Conservation (phyloP, 1,140 invertebrate genomes). For the Dendroctonus valens region DNA sequence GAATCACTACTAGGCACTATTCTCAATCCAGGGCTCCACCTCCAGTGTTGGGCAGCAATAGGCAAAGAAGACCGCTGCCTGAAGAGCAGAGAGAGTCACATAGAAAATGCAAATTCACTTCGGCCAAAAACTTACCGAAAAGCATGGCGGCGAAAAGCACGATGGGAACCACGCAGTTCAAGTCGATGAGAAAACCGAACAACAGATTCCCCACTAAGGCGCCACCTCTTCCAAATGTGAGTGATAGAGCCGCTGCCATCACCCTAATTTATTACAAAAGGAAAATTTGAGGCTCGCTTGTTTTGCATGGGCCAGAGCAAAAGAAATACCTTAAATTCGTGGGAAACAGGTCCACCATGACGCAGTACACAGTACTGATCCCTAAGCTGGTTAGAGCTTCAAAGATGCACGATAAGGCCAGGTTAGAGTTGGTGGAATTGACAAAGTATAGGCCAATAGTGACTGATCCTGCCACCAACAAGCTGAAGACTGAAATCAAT, state of each 20-base stretch:
- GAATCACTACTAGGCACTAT: no score
- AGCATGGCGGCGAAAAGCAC: conserved; percentile 66
- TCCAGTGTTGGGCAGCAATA: conserved; percentile 66
- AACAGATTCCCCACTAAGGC: conserved; percentile 67
- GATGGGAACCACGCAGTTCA: conserved; percentile 69
- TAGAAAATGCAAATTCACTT: conserved; percentile 1
- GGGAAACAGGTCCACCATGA: conserved; percentile 74
- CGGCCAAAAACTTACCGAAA: conserved; percentile 57
- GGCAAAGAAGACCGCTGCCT: conserved; percentile 66
- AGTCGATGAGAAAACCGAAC: conserved; percentile 70
- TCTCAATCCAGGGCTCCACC: conserved; percentile 62
- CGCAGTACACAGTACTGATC: conserved; percentile 72
- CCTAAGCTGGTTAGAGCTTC: conserved; percentile 72
- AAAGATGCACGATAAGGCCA: conserved; percentile 72
- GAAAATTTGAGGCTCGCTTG: background rate
- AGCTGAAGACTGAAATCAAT: conserved; percentile 62
- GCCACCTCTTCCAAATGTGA: conserved; percentile 70
- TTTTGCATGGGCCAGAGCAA: background rate
- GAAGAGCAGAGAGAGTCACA: conserved; percentile 41
- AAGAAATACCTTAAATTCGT: conserved; percentile 67
- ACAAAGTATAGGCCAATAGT: conserved; percentile 76
- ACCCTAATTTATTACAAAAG: conserved; percentile 55
- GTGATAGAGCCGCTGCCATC: conserved; percentile 71
- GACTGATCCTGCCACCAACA: conserved; percentile 69
- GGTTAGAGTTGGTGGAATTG: conserved; percentile 65